Base-by-base conservation (phyloP, 2,797 vertebrate genomes). In the Ctenopoma kingsleyae region DNA sequence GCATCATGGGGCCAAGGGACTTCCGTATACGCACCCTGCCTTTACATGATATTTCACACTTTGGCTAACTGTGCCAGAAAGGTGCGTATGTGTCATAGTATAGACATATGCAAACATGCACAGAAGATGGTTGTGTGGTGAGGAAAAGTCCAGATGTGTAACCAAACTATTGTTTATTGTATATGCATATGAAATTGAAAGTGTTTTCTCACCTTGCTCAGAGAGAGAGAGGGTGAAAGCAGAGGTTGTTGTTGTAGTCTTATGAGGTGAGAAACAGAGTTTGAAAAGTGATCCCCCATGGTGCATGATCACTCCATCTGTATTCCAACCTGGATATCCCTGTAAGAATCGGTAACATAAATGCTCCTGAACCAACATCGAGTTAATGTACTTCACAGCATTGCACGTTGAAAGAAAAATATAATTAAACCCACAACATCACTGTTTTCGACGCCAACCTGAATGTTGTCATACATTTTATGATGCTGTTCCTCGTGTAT, bases 11-110 rank as follows among this genome's bases (percentile, higher is more conserved):
- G 84, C 77, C 79, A 68, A 87, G 59, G 66, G 70, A 87, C 86
- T 87, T 89, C 86, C 80, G 80, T 38, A 64, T 78, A 63, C 48
- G 58, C 54, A 22, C 19, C 64, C 63, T 77, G 70, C 32, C 76
- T 84, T 78, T 71, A 84, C 71, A 64, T 68, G 77, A 87, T 74
- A 81, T 87, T 83, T 87, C 78, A 86, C 82, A 83, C 78, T 74
- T 54, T 8, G 49, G 36, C 51, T 16, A 40, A 25, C 50, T 71
- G 25, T 67, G 63, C 56, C 52, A 54, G 23, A 46, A n/a, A 4
- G 43, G 50, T 56, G 44, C 48, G 15, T 32, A 25, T 59, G 35
- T 22, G 58, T 35, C 27, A 27, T 22, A 23, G 22, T 8, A 15
- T 4, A 19, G 0, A 43, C 25, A 25, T 30, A 17, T 25, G 51